Evolutionary conservation across 1,140 invertebrate genomes (phyloP), one percentile per base, ranked within the genome.

Genomic region (Coptotermes formosanus): DNA sequence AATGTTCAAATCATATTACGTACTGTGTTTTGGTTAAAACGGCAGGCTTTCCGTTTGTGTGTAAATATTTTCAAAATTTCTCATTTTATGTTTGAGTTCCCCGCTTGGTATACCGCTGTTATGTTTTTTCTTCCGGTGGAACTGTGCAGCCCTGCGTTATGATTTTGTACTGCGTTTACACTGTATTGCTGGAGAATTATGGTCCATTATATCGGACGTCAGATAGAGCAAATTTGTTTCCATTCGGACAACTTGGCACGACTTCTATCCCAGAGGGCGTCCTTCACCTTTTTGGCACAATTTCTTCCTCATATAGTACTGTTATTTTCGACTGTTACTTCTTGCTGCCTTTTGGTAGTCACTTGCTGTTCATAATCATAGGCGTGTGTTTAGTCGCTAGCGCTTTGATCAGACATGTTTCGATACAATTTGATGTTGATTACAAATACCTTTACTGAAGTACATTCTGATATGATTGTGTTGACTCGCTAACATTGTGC

Each of bases 231-330:
- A 75, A 75, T 75, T 75, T 30, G 64, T 75, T 75, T 75, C 16
- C 64, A 25, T n/a, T 75, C 25, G 25, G n/a, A 75, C n/a, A 75
- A 75, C 8, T 75, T 75, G 64, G 25, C 25, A 75, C n/a, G n/a
- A n/a, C 30, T 75, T 75, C n/a, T 30, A 75, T 75, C n/a, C 64
- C 9, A 75, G 64, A 75, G 64, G 25, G 30, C 30, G 64, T 30
- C 64, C 64, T 75, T 75, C 64, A 75, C 64, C 64, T 75, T 75
- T 75, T 75, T 75, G 64, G 64, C 64, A 75, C 64, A 75, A 75
- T 25, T 75, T 75, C 64, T n/a, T 16, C 64, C 14, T 75, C 64
- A n/a, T 75, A 14, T 75, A 75, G n/a, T 75, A n/a, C 6, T 75
- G 16, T 75, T 75, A 8, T 75, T 75, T 30, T 30, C 7, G 7